Evolutionary conservation across 2,888 invertebrate genomes (phyloP), one percentile per base, ranked within the genome.

Genomic region (Agonopterix subpropinquella): DNA sequence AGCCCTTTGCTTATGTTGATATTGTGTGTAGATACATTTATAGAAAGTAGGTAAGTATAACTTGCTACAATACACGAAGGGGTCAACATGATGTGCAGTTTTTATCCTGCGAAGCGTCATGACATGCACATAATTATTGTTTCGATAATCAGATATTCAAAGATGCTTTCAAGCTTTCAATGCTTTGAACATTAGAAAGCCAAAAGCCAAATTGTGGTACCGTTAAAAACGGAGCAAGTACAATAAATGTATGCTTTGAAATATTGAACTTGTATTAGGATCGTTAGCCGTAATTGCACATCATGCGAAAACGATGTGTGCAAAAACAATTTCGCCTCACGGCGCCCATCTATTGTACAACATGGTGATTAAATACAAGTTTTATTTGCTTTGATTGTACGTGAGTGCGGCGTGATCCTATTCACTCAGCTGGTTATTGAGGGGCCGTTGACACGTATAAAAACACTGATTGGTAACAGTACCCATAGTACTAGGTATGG

Each of bases 311-410:
- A 80, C 65, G 52, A 53, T 53, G n/a, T 49, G 51, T 53, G 65
- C 65, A 73, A 77, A 77, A 72, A 64, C 62, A 49, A 59, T 70
- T 71, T 71, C 69, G 71, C 71, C 70, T 57, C 64, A 65, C 62
- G 61, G 62, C 62, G 13, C 42, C 13, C 39, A 11, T 39, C 10
- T 11, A 42, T 42, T 42, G 42, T 42, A 7, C 41, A 10, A 45
- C 36, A 11, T 43, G 11, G 44, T 49, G 77, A 82, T 84, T 80
- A 77, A 28, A 78, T 80, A 73, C 72, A 71, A 74, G 74, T 77
- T 76, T 78, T 81, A 79, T 80, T 77, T 74, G 73, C 71, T 75
- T 76, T 74, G 75, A 78, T 79, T 78, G 76, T 71, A 69, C 64
- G 54, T 67, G 66, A 68, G 62, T 67, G 61, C 57, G 49, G 55